phyloP scores from a whole-genome alignment of 23 tunicate genomes.

The Halocynthia aurantium region DNA sequence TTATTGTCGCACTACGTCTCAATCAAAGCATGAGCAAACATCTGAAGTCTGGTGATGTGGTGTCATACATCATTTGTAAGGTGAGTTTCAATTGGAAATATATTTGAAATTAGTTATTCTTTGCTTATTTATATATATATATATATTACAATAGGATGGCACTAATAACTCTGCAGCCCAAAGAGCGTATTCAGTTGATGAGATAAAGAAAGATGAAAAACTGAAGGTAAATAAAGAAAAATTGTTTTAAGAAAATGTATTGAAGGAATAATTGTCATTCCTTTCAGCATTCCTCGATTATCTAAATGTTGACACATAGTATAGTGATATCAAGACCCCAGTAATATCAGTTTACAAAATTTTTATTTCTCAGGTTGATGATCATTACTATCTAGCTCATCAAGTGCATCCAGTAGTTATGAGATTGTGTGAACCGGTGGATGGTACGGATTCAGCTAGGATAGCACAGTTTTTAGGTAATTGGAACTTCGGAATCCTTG shows the following conservation, averaged over 20 bases:
- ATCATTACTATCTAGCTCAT: conserved; percentile 71
- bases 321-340: neutral
- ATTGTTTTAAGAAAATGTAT: too few species aligned
- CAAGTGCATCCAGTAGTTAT: conserved; percentile 93
- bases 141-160: conserved; percentile 48
- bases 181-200: conserved; percentile 73
- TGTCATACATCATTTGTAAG: conserved; percentile 77
- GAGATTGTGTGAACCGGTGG: conserved; percentile 90
- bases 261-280: too few species aligned
- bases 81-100: conserved; percentile 14
- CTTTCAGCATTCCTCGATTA: neutral
- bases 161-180: conserved; percentile 71
- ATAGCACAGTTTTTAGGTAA: conserved; percentile 88
- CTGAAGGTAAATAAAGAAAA: conserved; percentile 27
- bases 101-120: neutral
- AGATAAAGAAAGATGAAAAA: conserved; percentile 33
- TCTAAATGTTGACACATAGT: neutral
- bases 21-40: conserved; percentile 50
- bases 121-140: too few species aligned
- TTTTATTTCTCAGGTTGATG: conserved; percentile 46
- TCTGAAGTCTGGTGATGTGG: conserved; percentile 81
- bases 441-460: conserved; percentile 78
- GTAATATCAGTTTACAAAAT: neutral
- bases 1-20: conserved; percentile 74
- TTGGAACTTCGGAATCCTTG: neutral